A percentile compares a stretch with the other conserved stretches of the same genome.
Evolutionary conservation across 2,888 invertebrate species (phyloP).

Genomic region (Lamproptera curius): DNA sequence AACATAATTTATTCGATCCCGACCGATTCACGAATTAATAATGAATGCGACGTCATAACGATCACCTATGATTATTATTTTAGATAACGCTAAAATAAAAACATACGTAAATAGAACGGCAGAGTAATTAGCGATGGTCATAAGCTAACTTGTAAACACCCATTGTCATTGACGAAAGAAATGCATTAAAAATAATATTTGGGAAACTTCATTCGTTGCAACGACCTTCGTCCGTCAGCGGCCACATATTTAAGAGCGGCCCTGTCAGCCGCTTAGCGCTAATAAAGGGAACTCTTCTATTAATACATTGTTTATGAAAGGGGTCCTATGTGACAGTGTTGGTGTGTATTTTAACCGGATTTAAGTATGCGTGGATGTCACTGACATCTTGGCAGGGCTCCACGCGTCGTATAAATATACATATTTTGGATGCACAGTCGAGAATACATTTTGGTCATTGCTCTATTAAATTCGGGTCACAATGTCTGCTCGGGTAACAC

Average conservation of each 20-base stretch:
- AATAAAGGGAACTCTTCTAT: slow-evolving; percentile 26
- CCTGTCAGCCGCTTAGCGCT: slow-evolving; percentile 3
- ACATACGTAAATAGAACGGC: too few relatives aligned
- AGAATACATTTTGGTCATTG: slow-evolving; percentile 64
- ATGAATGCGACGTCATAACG: too few relatives aligned
- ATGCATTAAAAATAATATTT: too few relatives aligned
- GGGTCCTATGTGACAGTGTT: slow-evolving; percentile 27
- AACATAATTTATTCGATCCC: too few relatives aligned
- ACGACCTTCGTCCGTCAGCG: slow-evolving; percentile 8
- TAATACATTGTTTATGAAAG: slow-evolving; percentile 33
- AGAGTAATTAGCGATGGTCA: too few relatives aligned
- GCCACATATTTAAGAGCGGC: not conserved
- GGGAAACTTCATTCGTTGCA: slow-evolving; percentile 3
- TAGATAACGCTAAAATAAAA: too few relatives aligned
- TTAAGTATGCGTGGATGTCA: slow-evolving; percentile 63
- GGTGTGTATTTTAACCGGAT: slow-evolving; percentile 47
- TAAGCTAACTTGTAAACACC: not conserved
- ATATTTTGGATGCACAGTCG: slow-evolving; percentile 62
- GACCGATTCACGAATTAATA: too few relatives aligned
- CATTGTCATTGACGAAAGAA: too few relatives aligned
- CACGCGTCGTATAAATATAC: slow-evolving; percentile 69
- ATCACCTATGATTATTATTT: too few relatives aligned
- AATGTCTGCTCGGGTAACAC: slow-evolving; percentile 20
- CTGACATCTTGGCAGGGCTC: slow-evolving; percentile 71
- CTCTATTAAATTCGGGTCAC: slow-evolving; percentile 54